Evolutionary conservation across 1,140 invertebrate species (phyloP), one percentile per base, ranked within the genome.

Genomic region (Colletes gigas): DNA sequence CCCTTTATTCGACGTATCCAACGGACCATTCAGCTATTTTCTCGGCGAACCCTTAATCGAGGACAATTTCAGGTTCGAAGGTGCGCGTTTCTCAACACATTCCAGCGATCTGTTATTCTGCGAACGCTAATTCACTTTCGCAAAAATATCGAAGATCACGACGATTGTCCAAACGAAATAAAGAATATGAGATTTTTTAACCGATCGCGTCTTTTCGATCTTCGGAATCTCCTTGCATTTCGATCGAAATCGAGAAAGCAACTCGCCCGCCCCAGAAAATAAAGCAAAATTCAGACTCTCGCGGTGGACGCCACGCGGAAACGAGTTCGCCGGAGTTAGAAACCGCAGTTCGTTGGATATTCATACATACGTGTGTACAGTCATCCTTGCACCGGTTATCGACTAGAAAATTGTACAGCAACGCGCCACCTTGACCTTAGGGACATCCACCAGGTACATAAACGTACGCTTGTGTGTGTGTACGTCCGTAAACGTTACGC

Each of bases 301-400:
- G 21, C 17, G 9, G 44, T 4, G 3, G 30, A n/a, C 6, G 8
- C 15, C 41, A 19, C 39, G 41, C 63, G 44, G 44, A 21, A 47
- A 50, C 65, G n/a, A n/a, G 65, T 50, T 6, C 44, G n/a, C 44
- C 30, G 17, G 44, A 50, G n/a, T 50, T 21, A 21, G 65, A 30
- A 30, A 21, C 65, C 65, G 65, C 65, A 67, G 44, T 21, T 17
- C 39, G 67, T 71, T 72, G 77, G 69, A 73, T 66, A 79, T 65
- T 73, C 77, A 57, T 66, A 17, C 77, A 57, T 66, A 17, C 55
- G 21, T 50, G 47, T 47, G 83, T 82, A 55, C 78, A 78, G 81
- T 86, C 85, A 86, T 86, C 85, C 81, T 86, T 86, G 84, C 85
- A 86, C 84, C 30, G 69, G 74, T 86, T 86, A 86, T 86, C 81